Conservation (phyloP, 2,113 vertebrate genomes). For the Crotophaga sulcirostris region DNA sequence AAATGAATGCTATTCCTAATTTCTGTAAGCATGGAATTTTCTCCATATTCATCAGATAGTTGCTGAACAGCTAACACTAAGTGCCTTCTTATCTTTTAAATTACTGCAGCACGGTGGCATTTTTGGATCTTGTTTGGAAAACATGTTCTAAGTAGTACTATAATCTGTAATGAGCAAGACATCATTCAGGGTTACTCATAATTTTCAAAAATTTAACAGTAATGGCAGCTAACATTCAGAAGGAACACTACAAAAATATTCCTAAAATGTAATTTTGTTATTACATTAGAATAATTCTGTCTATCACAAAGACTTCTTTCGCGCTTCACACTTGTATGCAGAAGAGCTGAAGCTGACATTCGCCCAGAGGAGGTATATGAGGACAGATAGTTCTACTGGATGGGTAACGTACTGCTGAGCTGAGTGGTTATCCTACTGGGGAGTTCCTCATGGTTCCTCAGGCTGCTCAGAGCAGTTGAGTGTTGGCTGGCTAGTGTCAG, state of each 20-base stretch:
- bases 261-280: not conserved
- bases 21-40: not conserved
- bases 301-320: conserved; percentile 75
- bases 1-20: not conserved
- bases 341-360: conserved; percentile 45
- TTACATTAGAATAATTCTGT: not conserved
- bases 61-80: not conserved
- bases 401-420: conserved; percentile 68
- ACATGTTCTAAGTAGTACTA: not conserved
- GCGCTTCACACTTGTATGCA: conserved; percentile 80
- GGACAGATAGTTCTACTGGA: conserved; percentile 54
- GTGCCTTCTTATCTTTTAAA: not conserved
- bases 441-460: conserved; percentile 82
- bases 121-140: not conserved
- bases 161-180: not conserved
- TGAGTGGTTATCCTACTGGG: conserved; percentile 76
- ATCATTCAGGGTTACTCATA: not conserved
- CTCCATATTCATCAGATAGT: not conserved
- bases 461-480: conserved; percentile 68
- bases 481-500: conserved; percentile 79
- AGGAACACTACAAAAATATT: not conserved
- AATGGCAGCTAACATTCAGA: not conserved
- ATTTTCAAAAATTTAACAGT: not conserved
- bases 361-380: conserved; percentile 41
- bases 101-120: not conserved